phyloP scores from a whole-genome alignment of 2,113 vertebrate genomes.

The Prietella phreatophila region DNA sequence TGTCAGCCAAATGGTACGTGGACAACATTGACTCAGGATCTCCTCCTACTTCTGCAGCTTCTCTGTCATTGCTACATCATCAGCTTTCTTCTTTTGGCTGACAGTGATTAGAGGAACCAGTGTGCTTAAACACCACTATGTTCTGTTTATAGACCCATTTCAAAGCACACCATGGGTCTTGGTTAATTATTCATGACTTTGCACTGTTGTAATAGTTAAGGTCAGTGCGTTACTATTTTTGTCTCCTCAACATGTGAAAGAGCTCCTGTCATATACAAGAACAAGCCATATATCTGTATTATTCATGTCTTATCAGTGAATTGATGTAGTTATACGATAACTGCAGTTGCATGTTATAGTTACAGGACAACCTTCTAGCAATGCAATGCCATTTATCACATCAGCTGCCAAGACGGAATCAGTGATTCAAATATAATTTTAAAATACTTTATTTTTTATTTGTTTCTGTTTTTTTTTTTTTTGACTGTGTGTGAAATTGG shows the following conservation, averaged over 20 bases:
- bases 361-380: neutral
- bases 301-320: constrained; percentile 21
- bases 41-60: neutral
- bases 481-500: neutral
- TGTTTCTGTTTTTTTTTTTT: neutral
- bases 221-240: constrained; percentile 56
- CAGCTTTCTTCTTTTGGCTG: constrained; percentile 9
- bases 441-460: neutral
- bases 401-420: neutral
- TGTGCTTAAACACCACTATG: constrained; percentile 48
- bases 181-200: constrained; percentile 55
- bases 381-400: neutral
- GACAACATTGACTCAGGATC: constrained; percentile 54
- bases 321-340: neutral
- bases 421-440: neutral
- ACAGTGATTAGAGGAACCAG: constrained; percentile 7
- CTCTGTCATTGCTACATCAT: constrained; percentile 4
- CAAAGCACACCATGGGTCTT: constrained; percentile 42
- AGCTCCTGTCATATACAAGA: constrained; percentile 18
- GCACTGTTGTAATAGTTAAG: constrained; percentile 47
- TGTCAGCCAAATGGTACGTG: constrained; percentile 63
- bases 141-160: constrained; percentile 42
- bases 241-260: constrained; percentile 43
- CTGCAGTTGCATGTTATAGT: neutral
- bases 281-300: constrained; percentile 26